Evolutionary conservation across 2,113 vertebrate species (phyloP), one percentile per base, ranked within the genome.

Genomic region (Triplophysa rosa): DNA sequence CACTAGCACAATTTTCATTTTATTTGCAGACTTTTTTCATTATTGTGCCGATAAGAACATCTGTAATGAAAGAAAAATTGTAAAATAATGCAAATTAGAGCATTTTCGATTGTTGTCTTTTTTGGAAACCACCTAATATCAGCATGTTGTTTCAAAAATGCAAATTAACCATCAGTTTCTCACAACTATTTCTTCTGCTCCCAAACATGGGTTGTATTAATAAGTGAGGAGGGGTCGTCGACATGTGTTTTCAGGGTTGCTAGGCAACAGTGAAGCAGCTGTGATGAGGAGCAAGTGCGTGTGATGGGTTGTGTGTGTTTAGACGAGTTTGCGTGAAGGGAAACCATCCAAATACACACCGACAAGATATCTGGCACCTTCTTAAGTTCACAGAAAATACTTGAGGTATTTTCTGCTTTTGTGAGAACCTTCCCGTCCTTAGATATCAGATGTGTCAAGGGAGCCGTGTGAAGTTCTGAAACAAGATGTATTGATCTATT

Each of bases 341-440:
- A 88, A 90, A 75, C 82, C 5, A 40, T 72, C 82, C 77, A 49
- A 33, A 70, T 83, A 79, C 29, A 26, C 88, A 82, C 88, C 86
- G 58, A 80, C 79, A 74, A 71, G 24, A 59, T 24, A 88, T 85
- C 81, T 80, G 42, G 42, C 66, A 47, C 87, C 84, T 89, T 91
- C 84, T 83, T 49, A 78, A 91, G 87, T 87, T 88, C 89, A 87
- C 65, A 81, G 86, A 86, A 87, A 83, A 58, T 58, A 86, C 91
- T 93, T 94, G 92, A 92, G 87, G 93, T 95, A 92, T 89, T 92
- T 94, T 94, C 93, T 89, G 86, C 87, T 81, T 92, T 94, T 95
- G 92, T 95, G 82, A 80, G 79, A 69, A 77, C 67, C 84, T 87
- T 93, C 94, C 90, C 92, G 33, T 37, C 91, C 84, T 71, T 83